Evolutionary conservation across 2,888 invertebrate genomes (phyloP).

Genomic region (Nudaria mundana): DNA sequence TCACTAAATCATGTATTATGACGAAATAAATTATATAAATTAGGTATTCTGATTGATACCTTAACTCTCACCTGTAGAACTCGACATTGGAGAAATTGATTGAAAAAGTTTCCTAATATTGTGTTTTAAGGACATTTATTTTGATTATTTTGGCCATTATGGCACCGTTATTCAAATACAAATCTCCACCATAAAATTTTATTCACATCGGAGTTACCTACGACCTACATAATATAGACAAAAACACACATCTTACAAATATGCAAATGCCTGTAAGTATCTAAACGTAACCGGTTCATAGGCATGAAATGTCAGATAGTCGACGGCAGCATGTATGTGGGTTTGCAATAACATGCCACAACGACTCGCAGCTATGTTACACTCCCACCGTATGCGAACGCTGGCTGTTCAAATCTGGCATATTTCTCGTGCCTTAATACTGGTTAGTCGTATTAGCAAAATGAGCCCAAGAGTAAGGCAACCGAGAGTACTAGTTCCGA

Average conservation of each 20-base stretch:
- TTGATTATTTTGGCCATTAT: neutral
- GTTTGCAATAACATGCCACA: constrained; percentile 80
- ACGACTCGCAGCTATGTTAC: constrained; percentile 75
- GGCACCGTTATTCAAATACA: constrained; percentile 17
- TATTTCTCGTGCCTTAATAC: constrained; percentile 68
- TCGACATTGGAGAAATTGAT: too few relatives aligned
- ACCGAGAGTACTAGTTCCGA: constrained; percentile 43
- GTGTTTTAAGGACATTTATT: neutral
- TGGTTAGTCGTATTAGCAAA: constrained; percentile 35
- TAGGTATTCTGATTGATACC: too few relatives aligned
- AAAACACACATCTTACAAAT: too few relatives aligned
- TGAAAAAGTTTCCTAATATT: too few relatives aligned
- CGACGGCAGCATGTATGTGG: constrained; percentile 72
- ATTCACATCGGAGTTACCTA: constrained; percentile 38
- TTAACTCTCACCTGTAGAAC: too few relatives aligned
- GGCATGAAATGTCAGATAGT: constrained; percentile 79
- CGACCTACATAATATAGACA: too few relatives aligned
- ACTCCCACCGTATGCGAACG: constrained; percentile 66
- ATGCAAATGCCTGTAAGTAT: constrained; percentile 58
- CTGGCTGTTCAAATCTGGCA: constrained; percentile 72
- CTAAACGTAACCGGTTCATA: constrained; percentile 69
- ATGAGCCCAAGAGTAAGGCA: constrained; percentile 43
- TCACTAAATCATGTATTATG: too few relatives aligned
- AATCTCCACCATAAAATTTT: constrained; percentile 26
- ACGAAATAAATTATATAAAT: too few relatives aligned